These are phyloP conservation scores for Catocala nupta DNA, from an alignment of 2,888 invertebrate species.

Conservation along the genomic window DNA sequence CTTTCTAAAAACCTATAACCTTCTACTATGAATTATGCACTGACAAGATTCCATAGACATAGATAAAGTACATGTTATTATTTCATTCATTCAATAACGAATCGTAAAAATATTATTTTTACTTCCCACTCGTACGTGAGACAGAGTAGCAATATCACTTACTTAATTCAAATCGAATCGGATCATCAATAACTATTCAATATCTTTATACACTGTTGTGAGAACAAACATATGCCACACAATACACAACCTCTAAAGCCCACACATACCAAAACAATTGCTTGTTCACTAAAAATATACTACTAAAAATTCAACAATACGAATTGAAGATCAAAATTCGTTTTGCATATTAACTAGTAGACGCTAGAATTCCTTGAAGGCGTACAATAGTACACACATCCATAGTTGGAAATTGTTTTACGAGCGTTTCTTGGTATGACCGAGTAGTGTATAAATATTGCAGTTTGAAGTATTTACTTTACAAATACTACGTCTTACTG, in stretches of 20 bases:
- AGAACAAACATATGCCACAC: too few relatives aligned
- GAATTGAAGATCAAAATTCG: conserved; percentile 27
- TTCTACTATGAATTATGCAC: too few relatives aligned
- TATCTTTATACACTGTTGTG: too few relatives aligned
- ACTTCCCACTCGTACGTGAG: too few relatives aligned
- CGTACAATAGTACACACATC: conserved; percentile 21
- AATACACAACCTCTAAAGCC: conserved; percentile 10
- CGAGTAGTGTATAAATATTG: conserved; percentile 8
- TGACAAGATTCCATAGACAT: too few relatives aligned
- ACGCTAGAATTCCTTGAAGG: conserved; percentile 22
- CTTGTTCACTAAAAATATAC: conserved; percentile 25
- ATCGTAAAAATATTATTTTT: too few relatives aligned
- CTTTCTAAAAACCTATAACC: too few relatives aligned
- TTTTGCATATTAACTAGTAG: conserved; percentile 35
- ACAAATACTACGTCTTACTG: background rate
- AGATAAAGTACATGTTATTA: too few relatives aligned
- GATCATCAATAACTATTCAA: too few relatives aligned
- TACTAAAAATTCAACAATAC: conserved; percentile 22
- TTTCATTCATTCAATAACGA: too few relatives aligned
- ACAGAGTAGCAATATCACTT: too few relatives aligned
- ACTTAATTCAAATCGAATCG: too few relatives aligned
- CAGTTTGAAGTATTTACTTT: conserved; percentile 4
- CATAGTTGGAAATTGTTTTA: conserved; percentile 34
- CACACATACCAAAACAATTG: conserved; percentile 19
- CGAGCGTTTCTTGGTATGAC: conserved; percentile 25